Evolutionary conservation across 2,113 vertebrate genomes (phyloP).

Genomic region (Prolemur simus): DNA sequence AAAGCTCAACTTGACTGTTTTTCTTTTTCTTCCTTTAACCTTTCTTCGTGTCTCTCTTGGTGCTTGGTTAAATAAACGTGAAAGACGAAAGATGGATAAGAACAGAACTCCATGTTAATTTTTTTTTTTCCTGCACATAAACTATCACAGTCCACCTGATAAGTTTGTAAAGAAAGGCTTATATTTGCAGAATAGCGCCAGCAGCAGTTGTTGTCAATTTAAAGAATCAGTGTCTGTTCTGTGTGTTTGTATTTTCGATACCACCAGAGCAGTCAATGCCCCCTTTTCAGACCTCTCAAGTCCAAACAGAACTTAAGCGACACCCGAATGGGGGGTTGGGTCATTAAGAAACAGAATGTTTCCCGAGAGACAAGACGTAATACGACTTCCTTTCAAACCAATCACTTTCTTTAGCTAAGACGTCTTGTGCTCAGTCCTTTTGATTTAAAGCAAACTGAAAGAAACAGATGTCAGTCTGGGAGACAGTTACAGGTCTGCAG

Average conservation of each 20-base stretch:
- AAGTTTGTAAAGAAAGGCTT: not conserved
- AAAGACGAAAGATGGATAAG: too few species aligned
- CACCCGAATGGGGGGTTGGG: accelerated
- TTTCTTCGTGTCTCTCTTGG: not conserved
- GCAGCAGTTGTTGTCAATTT: accelerated
- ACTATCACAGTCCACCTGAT: too few species aligned
- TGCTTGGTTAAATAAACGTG: not conserved
- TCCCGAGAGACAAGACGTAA: not conserved
- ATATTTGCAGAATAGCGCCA: not conserved
- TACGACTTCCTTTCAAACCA: not conserved
- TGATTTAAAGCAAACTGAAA: not conserved
- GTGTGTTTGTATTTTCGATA: too few species aligned
- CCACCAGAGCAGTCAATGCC: not conserved
- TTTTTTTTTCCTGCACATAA: not conserved
- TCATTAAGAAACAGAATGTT: not conserved
- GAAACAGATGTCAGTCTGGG: not conserved
- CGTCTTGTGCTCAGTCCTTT: not conserved
- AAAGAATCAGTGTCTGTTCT: not conserved
- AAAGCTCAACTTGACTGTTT: not conserved
- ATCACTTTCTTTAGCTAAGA: not conserved
- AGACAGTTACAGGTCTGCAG: not conserved
- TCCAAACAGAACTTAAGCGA: not conserved
- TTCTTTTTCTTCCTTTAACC: not conserved
- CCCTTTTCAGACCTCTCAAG: not conserved
- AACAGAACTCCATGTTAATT: not conserved